Conservation (phyloP, 2,888 invertebrate species). For the Trypoxylon attenuatum region DNA sequence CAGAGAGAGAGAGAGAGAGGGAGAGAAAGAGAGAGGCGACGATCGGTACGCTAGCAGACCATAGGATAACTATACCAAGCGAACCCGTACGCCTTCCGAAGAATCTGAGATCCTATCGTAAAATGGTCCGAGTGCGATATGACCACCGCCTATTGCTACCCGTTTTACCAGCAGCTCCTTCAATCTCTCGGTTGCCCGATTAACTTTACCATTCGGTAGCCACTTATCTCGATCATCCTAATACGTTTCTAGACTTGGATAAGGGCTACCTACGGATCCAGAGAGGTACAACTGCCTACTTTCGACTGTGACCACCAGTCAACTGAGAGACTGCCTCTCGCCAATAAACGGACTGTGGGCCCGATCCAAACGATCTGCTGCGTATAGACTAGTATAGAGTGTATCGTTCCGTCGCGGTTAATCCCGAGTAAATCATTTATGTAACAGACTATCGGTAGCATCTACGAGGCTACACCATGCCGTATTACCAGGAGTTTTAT, state of each 20-base stretch:
- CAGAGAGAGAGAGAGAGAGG: too few species aligned
- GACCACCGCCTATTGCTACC: constrained; percentile 69
- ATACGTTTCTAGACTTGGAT: constrained; percentile 27
- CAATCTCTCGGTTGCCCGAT: constrained; percentile 38
- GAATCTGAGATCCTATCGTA: constrained; percentile 64
- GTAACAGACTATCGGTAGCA: constrained; percentile 39
- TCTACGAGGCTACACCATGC: constrained; percentile 34
- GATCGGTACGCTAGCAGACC: constrained; percentile 34
- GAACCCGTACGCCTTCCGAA: constrained; percentile 35
- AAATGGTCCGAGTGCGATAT: constrained; percentile 65
- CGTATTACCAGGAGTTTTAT: constrained; percentile 28
- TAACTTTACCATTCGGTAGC: constrained; percentile 51
- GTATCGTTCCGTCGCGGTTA: not conserved
- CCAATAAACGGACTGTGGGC: too few species aligned
- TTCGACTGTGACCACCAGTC: too few species aligned
- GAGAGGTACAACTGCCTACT: too few species aligned
- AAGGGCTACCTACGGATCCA: too few species aligned
- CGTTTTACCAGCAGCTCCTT: constrained; percentile 55
- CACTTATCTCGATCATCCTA: constrained; percentile 57
- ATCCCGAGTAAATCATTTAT: not conserved
- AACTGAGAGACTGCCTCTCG: too few species aligned
- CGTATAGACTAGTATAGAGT: too few species aligned
- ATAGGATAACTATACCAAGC: constrained; percentile 13
- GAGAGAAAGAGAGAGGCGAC: constrained; percentile 31
- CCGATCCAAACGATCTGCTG: too few species aligned